Base-by-base conservation (phyloP, 1,140 invertebrate species). In the Drosophila cardini region DNA sequence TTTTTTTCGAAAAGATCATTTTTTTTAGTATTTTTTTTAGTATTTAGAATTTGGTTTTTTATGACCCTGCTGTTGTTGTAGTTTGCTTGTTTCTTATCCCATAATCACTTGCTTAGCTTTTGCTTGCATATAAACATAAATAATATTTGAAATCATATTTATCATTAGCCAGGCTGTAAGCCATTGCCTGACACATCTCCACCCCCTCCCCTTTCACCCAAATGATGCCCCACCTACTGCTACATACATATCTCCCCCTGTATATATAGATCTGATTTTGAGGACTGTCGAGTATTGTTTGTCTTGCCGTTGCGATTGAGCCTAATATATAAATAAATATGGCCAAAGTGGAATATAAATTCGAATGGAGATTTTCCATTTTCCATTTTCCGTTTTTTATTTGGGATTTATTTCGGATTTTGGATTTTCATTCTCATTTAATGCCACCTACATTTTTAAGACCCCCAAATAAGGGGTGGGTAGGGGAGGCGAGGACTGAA, bases 141-240 rank as follows among this genome's bases (percentile, higher is more conserved):
- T 86, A 87, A 89, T 86, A 56, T 71, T 60, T 53, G 42, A 16
- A 45, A 46, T 72, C 64, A 73, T 71, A 87, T 86, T 72, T 76
- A 89, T 86, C 83, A 89, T 83, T 78, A 45, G 64, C 60, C 77
- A 68, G 69, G 76, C 76, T 76, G 80, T 76, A 84, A 84, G 76
- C 72, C 84, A 75, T 87, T 76, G 61, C 61, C 74, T 72, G 64
- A 73, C 71, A 78, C 69, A 42, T 70, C 40, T 32, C n/a, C 38
- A 21, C 21, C 21, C 21, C 5, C 45, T n/a, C n/a, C n/a, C n/a
- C n/a, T n/a, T n/a, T n/a, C n/a, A n/a, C 45, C n/a, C 11, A 30
- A 32, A 46, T 34, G 8, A 8, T 9, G 34, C 34, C 34, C 34
- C 34, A 8, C 8, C 34, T 8, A 8, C 34, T 2, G 34, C 34